Base-by-base conservation (phyloP, 37 sponge, comb jelly and placozoan species). In the Theonella swinhoei region DNA sequence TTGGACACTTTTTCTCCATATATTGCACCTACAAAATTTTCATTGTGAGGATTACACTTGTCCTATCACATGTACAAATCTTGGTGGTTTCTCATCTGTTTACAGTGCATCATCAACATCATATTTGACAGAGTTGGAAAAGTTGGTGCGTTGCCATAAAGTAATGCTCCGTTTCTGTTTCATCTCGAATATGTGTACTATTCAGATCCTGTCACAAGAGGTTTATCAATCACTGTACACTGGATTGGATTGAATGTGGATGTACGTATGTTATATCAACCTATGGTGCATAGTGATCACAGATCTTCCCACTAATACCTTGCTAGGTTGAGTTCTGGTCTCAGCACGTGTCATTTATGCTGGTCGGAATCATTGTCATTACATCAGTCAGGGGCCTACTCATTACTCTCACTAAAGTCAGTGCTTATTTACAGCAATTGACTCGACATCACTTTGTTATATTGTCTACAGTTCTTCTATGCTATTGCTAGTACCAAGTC, bases 1-100 rank as follows among this genome's bases (percentile, higher is more conserved):
- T 96, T 0, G 99, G 99, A 25, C 92, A 96, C 80, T 92, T 98
- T 77, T 98, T 98, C 83, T 94, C 99, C 29, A 84, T 92, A 65
- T 90, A 96, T 76, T 97, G 98, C 77, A 62, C 89, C 26, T 95
- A 96, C 83, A 98, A 98, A 76, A 94, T 95, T 19, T 89, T 98
- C 78, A 98, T 98, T 75, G 93, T 92, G 62, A 88, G 93, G 62
- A 1, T 0, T 47, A n/a, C n/a, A n/a, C n/a, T n/a, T n/a, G n/a
- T n/a, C n/a, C n/a, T n/a, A n/a, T n/a, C 31, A 64, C 64, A 32
- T 32, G 36, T 0, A 41, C 29, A 69, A 41, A 70, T 39, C 3
- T 39, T 2, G 26, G 9, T n/a, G 42, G 11, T 34, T 60, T 25
- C 29, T 54, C 33, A 11, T 54, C 33, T 54, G 37, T 26, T 38